Evolutionary conservation across 2,113 vertebrate species (phyloP).

Genomic region (Poeciliopsis retropinna): DNA sequence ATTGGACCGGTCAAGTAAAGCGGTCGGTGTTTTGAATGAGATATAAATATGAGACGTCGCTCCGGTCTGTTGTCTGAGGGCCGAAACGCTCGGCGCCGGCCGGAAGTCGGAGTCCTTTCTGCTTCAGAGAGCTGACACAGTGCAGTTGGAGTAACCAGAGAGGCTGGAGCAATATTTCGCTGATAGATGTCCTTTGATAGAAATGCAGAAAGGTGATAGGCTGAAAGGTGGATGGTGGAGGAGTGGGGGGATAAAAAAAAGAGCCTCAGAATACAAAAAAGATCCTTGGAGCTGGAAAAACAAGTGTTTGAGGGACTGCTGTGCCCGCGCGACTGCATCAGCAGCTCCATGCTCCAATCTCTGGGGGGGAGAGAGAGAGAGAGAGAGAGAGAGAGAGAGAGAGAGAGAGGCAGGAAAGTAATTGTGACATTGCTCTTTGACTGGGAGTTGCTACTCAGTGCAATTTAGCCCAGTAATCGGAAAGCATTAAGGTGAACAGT

Average conservation of each 20-base stretch:
- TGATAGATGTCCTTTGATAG: slow-evolving; percentile 75
- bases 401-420: slow-evolving; percentile 44
- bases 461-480: slow-evolving; percentile 58
- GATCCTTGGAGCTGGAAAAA: slow-evolving; percentile 61
- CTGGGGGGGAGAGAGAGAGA: not conserved
- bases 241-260: slow-evolving; percentile 47
- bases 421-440: slow-evolving; percentile 71
- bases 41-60: not conserved
- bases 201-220: slow-evolving; percentile 70
- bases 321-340: slow-evolving; percentile 59
- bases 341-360: slow-evolving; percentile 65
- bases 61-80: not conserved
- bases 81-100: slow-evolving; percentile 1
- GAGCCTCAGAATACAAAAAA: slow-evolving; percentile 61
- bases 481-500: slow-evolving; percentile 52
- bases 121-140: slow-evolving; percentile 59
- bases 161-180: slow-evolving; percentile 78
- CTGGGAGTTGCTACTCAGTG: slow-evolving; percentile 55
- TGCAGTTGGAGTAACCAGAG: slow-evolving; percentile 66
- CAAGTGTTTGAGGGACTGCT: slow-evolving; percentile 43
- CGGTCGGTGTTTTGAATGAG: slow-evolving; percentile 3
- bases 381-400: too few relatives aligned
- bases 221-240: not conserved
- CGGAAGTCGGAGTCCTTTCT: slow-evolving; percentile 20
- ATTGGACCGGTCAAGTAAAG: slow-evolving; percentile 12